Conservation (phyloP, 2,113 vertebrate genomes). For the Columba janthina region DNA sequence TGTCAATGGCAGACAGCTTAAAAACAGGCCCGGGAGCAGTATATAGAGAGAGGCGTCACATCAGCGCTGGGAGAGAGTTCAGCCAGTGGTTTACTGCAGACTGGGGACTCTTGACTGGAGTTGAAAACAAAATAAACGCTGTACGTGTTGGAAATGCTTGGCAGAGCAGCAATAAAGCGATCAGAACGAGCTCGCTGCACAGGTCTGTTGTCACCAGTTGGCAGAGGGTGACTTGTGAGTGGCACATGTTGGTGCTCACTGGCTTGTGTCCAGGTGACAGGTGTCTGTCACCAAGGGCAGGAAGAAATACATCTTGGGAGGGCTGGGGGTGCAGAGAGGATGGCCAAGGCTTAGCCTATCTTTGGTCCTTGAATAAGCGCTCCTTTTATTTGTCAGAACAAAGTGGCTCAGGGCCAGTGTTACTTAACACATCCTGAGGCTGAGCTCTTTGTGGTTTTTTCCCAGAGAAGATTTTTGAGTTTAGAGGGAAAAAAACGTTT, state of each 20-base stretch:
- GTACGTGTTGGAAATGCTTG: neutral
- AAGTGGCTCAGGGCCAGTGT: neutral
- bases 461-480: neutral
- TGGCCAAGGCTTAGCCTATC: neutral
- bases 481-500: neutral
- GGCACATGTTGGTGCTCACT: slow-evolving; percentile 24
- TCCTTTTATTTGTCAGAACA: neutral
- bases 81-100: slow-evolving; percentile 53
- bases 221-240: neutral
- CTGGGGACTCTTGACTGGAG: neutral
- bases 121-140: neutral
- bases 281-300: slow-evolving; percentile 46
- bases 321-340: neutral
- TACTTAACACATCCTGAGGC: neutral
- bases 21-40: slow-evolving; percentile 45
- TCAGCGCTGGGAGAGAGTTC: slow-evolving; percentile 23
- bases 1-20: slow-evolving; percentile 59
- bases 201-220: neutral
- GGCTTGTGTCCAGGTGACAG: slow-evolving; percentile 31
- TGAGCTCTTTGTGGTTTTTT: neutral
- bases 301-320: neutral
- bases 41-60: neutral
- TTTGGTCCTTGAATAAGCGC: neutral
- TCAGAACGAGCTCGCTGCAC: neutral
- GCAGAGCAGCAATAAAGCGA: neutral